A percentile compares a stretch with the other conserved stretches of the same genome.
Evolutionary conservation across 2,888 invertebrate genomes (phyloP).

Genomic region (Polyploca ridens): DNA sequence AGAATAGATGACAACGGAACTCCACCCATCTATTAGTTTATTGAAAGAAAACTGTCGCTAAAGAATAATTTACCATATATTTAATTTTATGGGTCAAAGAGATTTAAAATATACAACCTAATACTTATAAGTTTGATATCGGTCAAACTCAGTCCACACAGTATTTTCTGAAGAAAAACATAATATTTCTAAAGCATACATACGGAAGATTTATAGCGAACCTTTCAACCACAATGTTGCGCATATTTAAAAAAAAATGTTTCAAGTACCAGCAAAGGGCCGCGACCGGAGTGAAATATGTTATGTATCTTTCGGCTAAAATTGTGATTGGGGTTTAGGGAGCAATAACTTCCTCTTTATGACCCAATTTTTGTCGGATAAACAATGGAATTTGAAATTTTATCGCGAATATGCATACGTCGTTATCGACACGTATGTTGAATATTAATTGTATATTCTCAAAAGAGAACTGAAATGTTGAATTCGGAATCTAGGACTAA

Average conservation of each 20-base stretch:
- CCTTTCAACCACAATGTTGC: constrained; percentile 63
- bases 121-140: constrained; percentile 6
- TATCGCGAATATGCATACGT: constrained; percentile 51
- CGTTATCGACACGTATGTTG: constrained; percentile 49
- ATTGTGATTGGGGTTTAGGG: constrained; percentile 79
- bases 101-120: too few relatives aligned
- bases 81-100: too few relatives aligned
- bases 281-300: constrained; percentile 65
- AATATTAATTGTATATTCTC: constrained; percentile 35
- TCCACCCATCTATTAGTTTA: too few relatives aligned
- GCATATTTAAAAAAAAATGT: constrained; percentile 51
- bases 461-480: neutral
- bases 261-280: constrained; percentile 37
- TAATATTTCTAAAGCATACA: constrained; percentile 53
- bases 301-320: constrained; percentile 69
- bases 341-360: constrained; percentile 76
- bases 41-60: too few relatives aligned
- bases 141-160: constrained; percentile 14
- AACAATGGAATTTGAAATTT: constrained; percentile 77
- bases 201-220: constrained; percentile 63
- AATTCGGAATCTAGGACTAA: neutral
- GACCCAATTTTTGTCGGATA: constrained; percentile 76
- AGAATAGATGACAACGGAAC: too few relatives aligned
- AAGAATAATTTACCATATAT: too few relatives aligned
- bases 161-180: constrained; percentile 33